phyloP scores from a whole-genome alignment of 2,113 vertebrate genomes.

The Panthera leo region DNA sequence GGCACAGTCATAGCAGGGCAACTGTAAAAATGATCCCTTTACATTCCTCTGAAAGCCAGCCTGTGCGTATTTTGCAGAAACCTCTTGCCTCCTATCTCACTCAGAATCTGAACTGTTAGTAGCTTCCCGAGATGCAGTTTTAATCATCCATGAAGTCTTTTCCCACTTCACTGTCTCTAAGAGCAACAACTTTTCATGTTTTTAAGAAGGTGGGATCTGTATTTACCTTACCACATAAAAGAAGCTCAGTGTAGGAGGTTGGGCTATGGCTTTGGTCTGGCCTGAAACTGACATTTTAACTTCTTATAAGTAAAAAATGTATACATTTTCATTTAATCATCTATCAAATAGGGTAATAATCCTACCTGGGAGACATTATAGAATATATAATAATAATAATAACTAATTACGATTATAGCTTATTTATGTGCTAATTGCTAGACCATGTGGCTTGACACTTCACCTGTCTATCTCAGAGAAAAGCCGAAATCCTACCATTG shows the following conservation, averaged over 20 bases:
- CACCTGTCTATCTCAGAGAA: neutral
- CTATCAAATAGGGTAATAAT: neutral
- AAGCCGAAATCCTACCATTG: neutral
- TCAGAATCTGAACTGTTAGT: neutral
- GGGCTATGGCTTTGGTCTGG: neutral
- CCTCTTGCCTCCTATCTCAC: neutral
- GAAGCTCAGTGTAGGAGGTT: neutral
- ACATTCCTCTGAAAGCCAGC: neutral
- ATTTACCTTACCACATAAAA: neutral
- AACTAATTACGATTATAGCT: neutral
- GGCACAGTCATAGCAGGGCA: neutral
- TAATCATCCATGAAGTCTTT: neutral
- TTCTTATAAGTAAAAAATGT: constrained; percentile 20
- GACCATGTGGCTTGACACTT: neutral
- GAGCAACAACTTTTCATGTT: neutral
- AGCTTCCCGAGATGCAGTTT: neutral
- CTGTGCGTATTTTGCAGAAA: neutral
- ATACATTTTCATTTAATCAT: constrained; percentile 33
- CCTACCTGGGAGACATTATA: neutral
- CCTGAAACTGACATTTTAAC: neutral
- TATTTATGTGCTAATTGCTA: neutral
- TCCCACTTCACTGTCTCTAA: neutral
- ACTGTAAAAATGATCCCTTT: neutral
- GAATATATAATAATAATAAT: neutral
- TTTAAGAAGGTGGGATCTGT: neutral